Conservation (phyloP, 2,888 invertebrate genomes). For the Pedicia rivosa region DNA sequence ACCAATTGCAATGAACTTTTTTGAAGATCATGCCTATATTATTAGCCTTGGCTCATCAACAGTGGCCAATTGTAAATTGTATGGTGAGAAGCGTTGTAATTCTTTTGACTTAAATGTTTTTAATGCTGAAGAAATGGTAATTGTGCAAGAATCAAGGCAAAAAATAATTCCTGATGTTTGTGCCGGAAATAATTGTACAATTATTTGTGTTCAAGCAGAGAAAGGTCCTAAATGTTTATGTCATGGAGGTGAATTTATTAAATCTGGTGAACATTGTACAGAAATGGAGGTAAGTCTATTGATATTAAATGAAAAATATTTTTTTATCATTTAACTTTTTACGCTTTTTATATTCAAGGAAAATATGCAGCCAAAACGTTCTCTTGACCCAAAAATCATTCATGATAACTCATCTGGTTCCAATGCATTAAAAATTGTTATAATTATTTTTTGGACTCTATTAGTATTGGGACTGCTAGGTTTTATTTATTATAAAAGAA, state of each 20-base stretch:
- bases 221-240: conserved; percentile 38
- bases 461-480: conserved; percentile 8
- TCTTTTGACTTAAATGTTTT: conserved; percentile 30
- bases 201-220: conserved; percentile 42
- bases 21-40: conserved; percentile 65
- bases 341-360: too few species aligned
- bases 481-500: conserved; percentile 22
- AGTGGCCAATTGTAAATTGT: conserved; percentile 42
- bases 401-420: not conserved
- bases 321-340: too few species aligned
- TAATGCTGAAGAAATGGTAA: conserved; percentile 34
- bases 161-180: conserved; percentile 35
- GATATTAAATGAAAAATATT: too few species aligned
- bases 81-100: conserved; percentile 34
- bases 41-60: conserved; percentile 36
- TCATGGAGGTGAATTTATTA: conserved; percentile 30
- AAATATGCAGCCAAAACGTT: not conserved
- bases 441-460: not conserved
- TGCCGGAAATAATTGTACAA: conserved; percentile 34
- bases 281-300: too few species aligned
- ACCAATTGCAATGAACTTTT: conserved; percentile 50
- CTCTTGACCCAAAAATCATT: not conserved
- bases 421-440: not conserved
- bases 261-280: conserved; percentile 21
- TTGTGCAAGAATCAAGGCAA: conserved; percentile 40